Evolutionary conservation across 2,797 vertebrate genomes (phyloP), one percentile per base, ranked within the genome.

Genomic region (Coranthus polyacanthus): DNA sequence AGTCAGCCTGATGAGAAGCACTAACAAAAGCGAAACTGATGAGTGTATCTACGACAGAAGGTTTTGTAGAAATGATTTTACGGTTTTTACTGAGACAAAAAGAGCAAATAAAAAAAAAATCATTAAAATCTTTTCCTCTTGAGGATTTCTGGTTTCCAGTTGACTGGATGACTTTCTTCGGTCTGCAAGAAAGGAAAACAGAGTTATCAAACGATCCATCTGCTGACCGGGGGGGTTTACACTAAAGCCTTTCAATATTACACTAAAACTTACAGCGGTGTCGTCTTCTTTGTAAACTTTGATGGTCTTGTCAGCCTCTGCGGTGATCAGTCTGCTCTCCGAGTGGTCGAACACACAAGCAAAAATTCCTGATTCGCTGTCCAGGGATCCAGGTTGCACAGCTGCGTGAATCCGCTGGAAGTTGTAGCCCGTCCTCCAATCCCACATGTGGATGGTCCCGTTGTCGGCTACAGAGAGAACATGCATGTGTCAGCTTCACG

Each of bases 71-170:
- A 78, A 67, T 47, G 36, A 79, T 72, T 29, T 2, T 1, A 37
- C 6, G 8, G 42, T 12, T 20, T 42, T 72, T 68, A 72, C 39
- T 54, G 54, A 54, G 50, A 68, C 16, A 20, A 60, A 3, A 60
- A 18, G 1, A 58, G 67, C 3, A 54, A 81, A 63, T 34, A 56
- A 56, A 44, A 71, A 55, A n/a, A 46, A 69, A 68, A 58, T 0
- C 45, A 80, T 89, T 93, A 99, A 92, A 98, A 99, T 92, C 98
- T 90, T 86, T 98, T 99, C 83, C 97, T 96, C 89, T 99, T 99
- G 89, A 99, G 95, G 87, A 99, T 99, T 92, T 99, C 97, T 81
- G 98, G 97, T 88, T 99, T 99, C 98, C 98, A 99, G 91, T 95
- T 99, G 92, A 99, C 84, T 6, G 97, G 97, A 83, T 99, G 98